Percentiles rank a stretch among this genome's conserved stretches.
Conservation (phyloP, 1,140 invertebrate species). For the Scylla paramamosain region DNA sequence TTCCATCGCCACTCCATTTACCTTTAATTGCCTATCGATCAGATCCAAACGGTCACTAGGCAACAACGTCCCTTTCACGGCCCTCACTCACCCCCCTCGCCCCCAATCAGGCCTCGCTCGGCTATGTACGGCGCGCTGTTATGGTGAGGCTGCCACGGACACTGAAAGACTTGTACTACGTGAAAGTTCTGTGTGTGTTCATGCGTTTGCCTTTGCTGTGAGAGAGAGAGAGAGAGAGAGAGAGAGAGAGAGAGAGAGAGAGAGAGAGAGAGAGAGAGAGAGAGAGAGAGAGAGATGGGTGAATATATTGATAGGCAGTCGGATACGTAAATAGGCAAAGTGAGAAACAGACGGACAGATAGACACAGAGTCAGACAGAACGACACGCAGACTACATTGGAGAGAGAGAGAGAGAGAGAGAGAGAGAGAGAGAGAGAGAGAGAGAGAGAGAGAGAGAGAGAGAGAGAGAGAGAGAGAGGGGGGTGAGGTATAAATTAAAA, state of each 20-base stretch:
- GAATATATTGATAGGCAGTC: too few species aligned
- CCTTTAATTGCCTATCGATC: slow-evolving; percentile 5
- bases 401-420: slow-evolving; percentile 1
- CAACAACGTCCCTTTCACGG: neutral
- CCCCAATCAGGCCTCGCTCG: too few species aligned
- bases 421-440: slow-evolving; percentile 30
- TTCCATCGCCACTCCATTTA: neutral
- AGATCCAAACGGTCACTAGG: neutral
- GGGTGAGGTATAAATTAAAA: neutral
- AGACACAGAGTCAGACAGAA: too few species aligned
- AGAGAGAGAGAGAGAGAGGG: slow-evolving; percentile 29
- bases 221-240: neutral
- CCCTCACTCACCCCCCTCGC: neutral
- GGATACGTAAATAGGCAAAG: too few species aligned
- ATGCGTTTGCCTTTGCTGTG: too few species aligned
- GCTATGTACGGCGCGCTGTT: too few species aligned
- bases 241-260: slow-evolving; percentile 24
- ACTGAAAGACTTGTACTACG: too few species aligned
- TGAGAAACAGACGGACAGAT: too few species aligned
- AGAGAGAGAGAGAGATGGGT: neutral
- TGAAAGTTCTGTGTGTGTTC: too few species aligned
- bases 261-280: slow-evolving; percentile 27
- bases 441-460: slow-evolving; percentile 27
- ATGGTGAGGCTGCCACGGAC: too few species aligned
- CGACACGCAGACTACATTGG: neutral